Base-by-base conservation (phyloP, 2,888 invertebrate genomes). In the Nudaria mundana region DNA sequence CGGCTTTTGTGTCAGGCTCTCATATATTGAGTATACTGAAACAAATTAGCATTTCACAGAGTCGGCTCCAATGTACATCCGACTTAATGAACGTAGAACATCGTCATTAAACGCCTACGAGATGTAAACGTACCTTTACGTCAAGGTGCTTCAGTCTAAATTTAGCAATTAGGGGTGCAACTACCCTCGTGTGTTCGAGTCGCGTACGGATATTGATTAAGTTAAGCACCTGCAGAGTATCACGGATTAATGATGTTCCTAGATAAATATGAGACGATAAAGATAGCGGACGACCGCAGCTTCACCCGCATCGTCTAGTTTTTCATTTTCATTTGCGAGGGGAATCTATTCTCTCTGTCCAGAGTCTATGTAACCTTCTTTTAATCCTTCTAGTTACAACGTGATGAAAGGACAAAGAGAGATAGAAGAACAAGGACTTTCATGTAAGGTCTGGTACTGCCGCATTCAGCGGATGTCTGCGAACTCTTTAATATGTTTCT, bases 11-110 rank as follows among this genome's bases (percentile, higher is more conserved):
- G 66, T 75, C 78, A 73, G 60, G 71, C 71, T 63, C n/a, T n/a
- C n/a, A n/a, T 68, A 83, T 86, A 87, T 88, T 83, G 86, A 71
- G 64, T 77, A 76, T 79, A 75, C 76, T 68, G 71, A 69, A 68
- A 72, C 65, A 71, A 77, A 88, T 88, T 87, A 82, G 84, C 88
- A 88, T 87, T 73, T 82, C 82, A 87, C 69, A 83, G 83, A 76
- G 76, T 66, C 65, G 79, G 71, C 71, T 65, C 63, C 59, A 65
- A 64, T 43, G 42, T 68, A 63, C 68, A 65, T 70, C 60, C 62
- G 73, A 71, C 72, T 84, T 85, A 85, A 86, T 86, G 79, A 84
- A 83, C 74, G 70, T 52, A 60, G 75, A 78, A 83, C 84, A 76
- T 70, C 67, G 77, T 81, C 75, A 84, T 84, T 84, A 84, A 81